Evolutionary conservation across 1,140 invertebrate genomes (phyloP).

Genomic region (Caenorhabditis brenneri): DNA sequence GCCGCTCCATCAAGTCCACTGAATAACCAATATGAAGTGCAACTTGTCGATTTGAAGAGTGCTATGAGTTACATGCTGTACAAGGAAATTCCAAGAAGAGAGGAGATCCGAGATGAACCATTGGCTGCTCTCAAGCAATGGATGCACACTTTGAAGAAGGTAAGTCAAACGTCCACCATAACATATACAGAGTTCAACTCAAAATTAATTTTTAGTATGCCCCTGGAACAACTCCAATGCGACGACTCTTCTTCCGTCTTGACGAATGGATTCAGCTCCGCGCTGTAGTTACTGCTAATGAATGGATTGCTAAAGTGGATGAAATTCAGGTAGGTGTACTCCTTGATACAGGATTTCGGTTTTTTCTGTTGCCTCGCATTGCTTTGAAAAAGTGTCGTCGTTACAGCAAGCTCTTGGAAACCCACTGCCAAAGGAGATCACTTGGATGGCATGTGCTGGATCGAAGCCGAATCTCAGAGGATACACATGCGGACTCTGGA

Average conservation of each 20-base stretch:
- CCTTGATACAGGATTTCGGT: background rate
- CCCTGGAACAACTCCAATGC: conserved; percentile 65
- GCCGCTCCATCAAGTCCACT: background rate
- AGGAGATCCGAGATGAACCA: conserved; percentile 55
- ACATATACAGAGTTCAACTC: background rate
- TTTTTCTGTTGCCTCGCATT: background rate
- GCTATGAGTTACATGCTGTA: conserved; percentile 58
- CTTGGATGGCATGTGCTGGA: conserved; percentile 79
- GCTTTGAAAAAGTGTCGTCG: background rate
- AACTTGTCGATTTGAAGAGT: conserved; percentile 53
- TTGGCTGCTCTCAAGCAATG: conserved; percentile 59
- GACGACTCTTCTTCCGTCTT: conserved; percentile 66
- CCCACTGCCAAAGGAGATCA: conserved; percentile 58
- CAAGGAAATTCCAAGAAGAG: conserved; percentile 55
- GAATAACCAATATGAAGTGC: conserved; percentile 50
- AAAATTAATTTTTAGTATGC: conserved; percentile 58
- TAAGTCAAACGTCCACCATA: background rate
- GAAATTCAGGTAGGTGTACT: conserved; percentile 58
- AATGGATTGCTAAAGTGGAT: conserved; percentile 64
- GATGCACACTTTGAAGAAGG: conserved; percentile 65
- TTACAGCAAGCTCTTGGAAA: conserved; percentile 59
- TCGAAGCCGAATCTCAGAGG: conserved; percentile 79
- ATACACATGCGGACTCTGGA: conserved; percentile 93
- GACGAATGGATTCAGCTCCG: conserved; percentile 64
- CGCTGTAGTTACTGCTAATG: conserved; percentile 59